Evolutionary conservation across 1,140 invertebrate species (phyloP), one percentile per base, ranked within the genome.

Genomic region (Sycophaga agraensis): DNA sequence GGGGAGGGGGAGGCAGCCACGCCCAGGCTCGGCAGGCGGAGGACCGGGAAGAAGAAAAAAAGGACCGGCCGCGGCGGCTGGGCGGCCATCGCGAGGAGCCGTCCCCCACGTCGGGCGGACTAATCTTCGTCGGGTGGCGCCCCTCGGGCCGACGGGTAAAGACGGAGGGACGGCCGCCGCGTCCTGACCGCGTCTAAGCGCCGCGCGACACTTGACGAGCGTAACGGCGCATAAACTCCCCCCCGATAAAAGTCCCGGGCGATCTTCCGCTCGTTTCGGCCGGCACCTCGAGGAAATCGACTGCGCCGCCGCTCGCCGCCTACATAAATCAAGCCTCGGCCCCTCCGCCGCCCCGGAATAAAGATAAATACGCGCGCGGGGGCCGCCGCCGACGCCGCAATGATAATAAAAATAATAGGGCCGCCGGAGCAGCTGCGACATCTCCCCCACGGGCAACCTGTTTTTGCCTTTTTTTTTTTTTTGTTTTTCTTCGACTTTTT

Each of bases 161-260:
- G 39, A 55, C 22, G n/a, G n/a, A n/a, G n/a, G n/a, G n/a, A n/a
- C n/a, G n/a, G n/a, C n/a, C n/a, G n/a, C n/a, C n/a, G n/a, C n/a
- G n/a, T 2, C 17, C 16, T 28, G 28, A 42, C 8, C 19, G 17
- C 17, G 40, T 21, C 42, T 57, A 57, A 57, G 19, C 40, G 45
- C 4, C 42, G 35, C n/a, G n/a, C 35, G 57, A 35, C 57, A 51
- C 46, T 59, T 51, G 57, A 59, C 46, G 57, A 51, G 40, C 58
- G 40, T 60, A 53, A 60, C 58, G n/a, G 31, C 12, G 28, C 58
- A 28, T 53, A 59, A 43, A 40, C 46, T 51, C 21, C 14, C n/a
- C n/a, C 35, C 22, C 35, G 39, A 51, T 59, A 51, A 51, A 51
- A 51, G 48, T 43, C n/a, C 0, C 21, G 6, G 21, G 16, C 22